A percentile compares a stretch with the other conserved stretches of the same genome.
phyloP scores from a whole-genome alignment of 2,113 vertebrate species.

The Scophthalmus maximus region DNA sequence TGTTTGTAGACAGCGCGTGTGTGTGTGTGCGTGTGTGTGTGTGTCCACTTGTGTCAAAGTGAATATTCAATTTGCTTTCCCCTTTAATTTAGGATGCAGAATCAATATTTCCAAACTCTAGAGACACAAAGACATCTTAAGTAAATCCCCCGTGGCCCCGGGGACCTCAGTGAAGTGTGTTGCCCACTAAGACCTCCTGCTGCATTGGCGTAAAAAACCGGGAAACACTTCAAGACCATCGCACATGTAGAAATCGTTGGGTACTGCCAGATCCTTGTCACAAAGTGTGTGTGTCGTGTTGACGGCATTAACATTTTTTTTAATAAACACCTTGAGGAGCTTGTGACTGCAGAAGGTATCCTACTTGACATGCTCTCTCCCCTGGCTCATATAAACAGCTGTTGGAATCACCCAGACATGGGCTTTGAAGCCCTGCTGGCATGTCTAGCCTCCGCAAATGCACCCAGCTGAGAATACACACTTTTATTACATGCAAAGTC shows the following conservation, averaged over 20 bases:
- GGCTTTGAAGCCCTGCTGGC: conserved; percentile 64
- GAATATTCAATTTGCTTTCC: conserved; percentile 49
- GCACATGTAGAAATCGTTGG: conserved; percentile 65
- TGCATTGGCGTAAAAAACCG: conserved; percentile 56
- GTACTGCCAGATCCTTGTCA: conserved; percentile 71
- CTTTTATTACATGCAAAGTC: conserved; percentile 76
- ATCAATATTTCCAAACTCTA: conserved; percentile 62
- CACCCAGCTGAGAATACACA: conserved; percentile 73
- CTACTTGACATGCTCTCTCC: conserved; percentile 70
- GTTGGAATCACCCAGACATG: conserved; percentile 72
- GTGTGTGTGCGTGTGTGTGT: conserved; percentile 46
- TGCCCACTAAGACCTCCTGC: conserved; percentile 58
- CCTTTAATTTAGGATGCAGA: conserved; percentile 54
- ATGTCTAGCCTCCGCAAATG: conserved; percentile 61
- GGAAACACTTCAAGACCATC: conserved; percentile 45
- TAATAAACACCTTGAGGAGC: conserved; percentile 81
- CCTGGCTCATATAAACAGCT: conserved; percentile 74
- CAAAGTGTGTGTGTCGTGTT: conserved; percentile 55
- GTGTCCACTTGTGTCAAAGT: conserved; percentile 50
- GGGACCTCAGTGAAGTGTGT: conserved; percentile 57
- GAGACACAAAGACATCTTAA: conserved; percentile 57
- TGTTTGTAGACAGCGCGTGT: conserved; percentile 43
- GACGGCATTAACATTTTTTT: conserved; percentile 75
- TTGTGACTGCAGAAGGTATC: conserved; percentile 77
- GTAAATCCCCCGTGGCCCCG: conserved; percentile 31